Evolutionary conservation across 2,888 invertebrate species (phyloP).

Genomic region (Mesochorus sp.): DNA sequence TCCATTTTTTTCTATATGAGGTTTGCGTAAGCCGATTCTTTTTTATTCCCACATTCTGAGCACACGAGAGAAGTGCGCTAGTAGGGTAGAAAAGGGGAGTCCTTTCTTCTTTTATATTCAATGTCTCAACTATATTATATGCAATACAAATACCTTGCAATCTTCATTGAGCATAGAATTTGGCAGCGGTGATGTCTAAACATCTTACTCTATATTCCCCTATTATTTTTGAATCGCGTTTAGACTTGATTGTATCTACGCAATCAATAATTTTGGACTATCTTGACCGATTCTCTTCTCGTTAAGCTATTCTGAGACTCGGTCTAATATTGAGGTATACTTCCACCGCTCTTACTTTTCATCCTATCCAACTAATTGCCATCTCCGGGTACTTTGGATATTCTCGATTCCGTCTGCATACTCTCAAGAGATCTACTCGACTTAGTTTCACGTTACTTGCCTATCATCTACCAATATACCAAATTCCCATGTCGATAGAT

Average conservation of each 20-base stretch:
- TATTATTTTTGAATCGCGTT: no score
- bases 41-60: slow-evolving; percentile 43
- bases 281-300: neutral
- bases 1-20: slow-evolving; percentile 35
- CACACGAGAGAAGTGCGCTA: slow-evolving; percentile 11
- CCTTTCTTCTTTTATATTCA: slow-evolving; percentile 10
- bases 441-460: slow-evolving; percentile 54
- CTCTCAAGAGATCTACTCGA: slow-evolving; percentile 27
- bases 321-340: slow-evolving; percentile 12
- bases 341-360: slow-evolving; percentile 7
- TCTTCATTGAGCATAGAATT: no score
- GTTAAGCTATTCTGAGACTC: slow-evolving; percentile 21
- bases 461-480: slow-evolving; percentile 34
- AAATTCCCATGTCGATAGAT: slow-evolving; percentile 54
- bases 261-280: no score
- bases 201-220: no score
- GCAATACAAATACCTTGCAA: no score
- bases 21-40: slow-evolving; percentile 59
- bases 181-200: no score
- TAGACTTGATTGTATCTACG: no score
- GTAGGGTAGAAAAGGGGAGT: slow-evolving; percentile 17
- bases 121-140: no score
- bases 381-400: slow-evolving; percentile 27
- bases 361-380: neutral
- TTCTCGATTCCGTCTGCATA: neutral